Evolutionary conservation across 2,113 vertebrate species (phyloP), one percentile per base, ranked within the genome.

Genomic region (Oryctolagus cuniculus): DNA sequence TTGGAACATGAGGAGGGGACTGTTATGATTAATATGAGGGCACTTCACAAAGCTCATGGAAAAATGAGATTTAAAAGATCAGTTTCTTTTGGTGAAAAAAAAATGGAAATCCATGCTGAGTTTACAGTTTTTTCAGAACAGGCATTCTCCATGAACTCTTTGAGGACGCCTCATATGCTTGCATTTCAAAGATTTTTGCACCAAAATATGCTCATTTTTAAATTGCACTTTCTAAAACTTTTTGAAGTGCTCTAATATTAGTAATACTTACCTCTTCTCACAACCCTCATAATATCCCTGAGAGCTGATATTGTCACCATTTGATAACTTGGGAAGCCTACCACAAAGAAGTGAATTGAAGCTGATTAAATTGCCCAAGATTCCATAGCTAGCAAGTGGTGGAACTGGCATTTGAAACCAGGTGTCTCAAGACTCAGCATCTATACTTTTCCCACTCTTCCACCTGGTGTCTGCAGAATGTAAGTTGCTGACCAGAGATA

Each of bases 401-500:
- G 5, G 44, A 69, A 51, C 15, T 83, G 15, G 82, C 53, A 73
- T 80, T 88, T 85, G 38, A 75, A 66, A 29, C 11, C 58, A 81
- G 21, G 29, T 86, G 53, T 86, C n/a, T 27, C 79, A 86, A 72
- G 51, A 22, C n/a, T 91, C 77, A 44, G 63, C 49, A 49, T 74
- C 58, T 75, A 10, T 25, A 11, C 89, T 88, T 34, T 75, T 81
- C 38, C 79, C 38, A 89, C 19, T 84, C 9, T 53, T 34, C 66
- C 29, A 58, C 9, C 6, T 34, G 64, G 24, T 85, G 21, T 90
- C 74, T 95, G 58, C 38, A 67, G 58, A 74, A 77, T 58, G 49
- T 83, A 88, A 91, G 64, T 91, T 90, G 61, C n/a, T 78, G 53
- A 86, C 38, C 61, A 94, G 67, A 75, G 15, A 81, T 29, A 80